Evolutionary conservation across 2,113 vertebrate species (phyloP), one percentile per base, ranked within the genome.

Genomic region (Macaca nemestrina): DNA sequence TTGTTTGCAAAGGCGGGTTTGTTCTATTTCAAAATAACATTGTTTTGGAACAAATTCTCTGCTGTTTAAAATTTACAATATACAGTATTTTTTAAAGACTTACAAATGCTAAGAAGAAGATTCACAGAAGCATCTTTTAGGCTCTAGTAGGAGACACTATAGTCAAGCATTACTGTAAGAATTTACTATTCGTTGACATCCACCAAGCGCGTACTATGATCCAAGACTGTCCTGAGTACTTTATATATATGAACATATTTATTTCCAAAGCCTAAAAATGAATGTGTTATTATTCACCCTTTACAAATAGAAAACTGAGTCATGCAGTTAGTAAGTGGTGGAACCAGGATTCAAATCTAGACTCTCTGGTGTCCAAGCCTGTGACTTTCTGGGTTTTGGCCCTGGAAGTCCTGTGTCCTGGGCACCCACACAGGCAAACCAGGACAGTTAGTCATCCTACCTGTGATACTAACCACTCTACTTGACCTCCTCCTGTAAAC

Each of bases 11-110:
- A 88, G 48, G 22, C 25, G 40, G 17, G 2, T 48, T 67, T 11
- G 17, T 94, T 92, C 59, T 83, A n/a, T 88, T 92, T 83, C 91
- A 20, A 96, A 90, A 84, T 45, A 50, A 13, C 45, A 45, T 45
- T 38, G 25, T 32, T 93, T 87, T 23, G 45, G 27, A 95, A 57
- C 32, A 90, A 52, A 67, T 7, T 64, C 22, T 40, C n/a, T 35
- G 8, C 43, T 64, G 48, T 72, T 83, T 84, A 55, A 57, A 12
- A 30, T 73, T 70, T 45, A 64, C 38, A 79, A 35, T 5, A n/a
- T 3, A 3, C 18, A 9, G 40, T 61, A 2, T 27, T 76, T 73
- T 91, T 75, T 5, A 25, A 91, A 78, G 68, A 40, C 35, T 68
- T 45, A 16, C 5, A 32, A 75, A 40, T 30, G 17, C 43, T 68